Base-by-base conservation (phyloP, 2,113 vertebrate genomes). In the Nothoprocta perdicaria region DNA sequence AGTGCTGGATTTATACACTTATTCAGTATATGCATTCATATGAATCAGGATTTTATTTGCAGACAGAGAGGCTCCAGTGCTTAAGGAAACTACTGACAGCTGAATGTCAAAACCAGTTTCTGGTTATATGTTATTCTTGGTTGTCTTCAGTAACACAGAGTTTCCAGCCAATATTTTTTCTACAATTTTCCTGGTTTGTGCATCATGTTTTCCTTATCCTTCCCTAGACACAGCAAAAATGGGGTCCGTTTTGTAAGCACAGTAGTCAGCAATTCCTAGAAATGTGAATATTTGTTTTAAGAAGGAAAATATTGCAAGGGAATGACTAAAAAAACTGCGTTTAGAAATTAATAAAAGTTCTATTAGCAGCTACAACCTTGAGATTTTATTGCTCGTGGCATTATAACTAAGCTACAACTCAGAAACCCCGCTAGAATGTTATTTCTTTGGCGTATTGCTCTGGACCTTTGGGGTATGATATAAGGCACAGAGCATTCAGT, bases 71-170 rank as follows among this genome's bases (percentile, higher is more conserved):
- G 26, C 88, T 96, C 84, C 84, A 83, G 45, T 81, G 50, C 76
- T 95, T 84, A 92, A 85, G 52, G 67, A 60, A 96, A 60, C 75
- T 78, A 88, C 79, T 89, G 89, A 93, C 90, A 94, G 76, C 43
- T 90, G 72, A 93, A 92, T 83, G 78, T 87, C 81, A 90, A 91
- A 95, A 83, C 81, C 72, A 63, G 67, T 90, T 92, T 94, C 93
- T 90, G 75, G 83, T 89, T 95, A 90, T 95, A 89, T 91, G 77
- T 89, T 96, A 84, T 93, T 85, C 90, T 93, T 96, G 84, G 84
- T 94, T 76, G 80, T 94, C 71, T 90, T 89, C 77, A 88, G 81
- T 41, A 92, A 48, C 58, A 68, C 40, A 86, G 66, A 58, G 40
- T 86, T 93, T 80, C 48, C 66, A 93, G 84, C 62, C 90, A 88